Conservation (phyloP, 1,140 invertebrate species). For the Drosophila cardini region DNA sequence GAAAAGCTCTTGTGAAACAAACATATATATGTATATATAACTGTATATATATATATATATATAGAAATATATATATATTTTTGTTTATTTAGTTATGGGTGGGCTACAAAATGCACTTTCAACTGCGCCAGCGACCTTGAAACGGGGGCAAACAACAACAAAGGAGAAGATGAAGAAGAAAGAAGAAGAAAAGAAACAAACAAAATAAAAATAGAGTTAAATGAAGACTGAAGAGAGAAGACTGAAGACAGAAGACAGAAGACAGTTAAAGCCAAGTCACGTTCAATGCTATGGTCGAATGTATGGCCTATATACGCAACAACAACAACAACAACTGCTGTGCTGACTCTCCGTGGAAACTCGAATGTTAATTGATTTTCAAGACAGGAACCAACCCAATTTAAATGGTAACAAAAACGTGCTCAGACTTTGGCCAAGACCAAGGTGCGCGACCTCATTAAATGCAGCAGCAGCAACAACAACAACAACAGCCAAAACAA, state of each 20-base stretch:
- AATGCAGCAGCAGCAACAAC: slow-evolving; percentile 22
- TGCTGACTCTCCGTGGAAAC: slow-evolving; percentile 36
- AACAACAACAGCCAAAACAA: slow-evolving; percentile 16
- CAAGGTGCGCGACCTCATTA: slow-evolving; percentile 59
- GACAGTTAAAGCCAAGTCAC: slow-evolving; percentile 65
- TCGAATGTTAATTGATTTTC: slow-evolving; percentile 78
- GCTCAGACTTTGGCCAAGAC: slow-evolving; percentile 54
- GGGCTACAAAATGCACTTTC: slow-evolving; percentile 33
- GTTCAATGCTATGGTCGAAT: slow-evolving; percentile 65
- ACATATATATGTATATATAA: too few relatives aligned
- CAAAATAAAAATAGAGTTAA: background rate
- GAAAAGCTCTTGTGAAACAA: slow-evolving; percentile 5
- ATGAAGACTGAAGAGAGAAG: background rate
- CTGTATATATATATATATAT: too few relatives aligned
- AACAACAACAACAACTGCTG: slow-evolving; percentile 6
- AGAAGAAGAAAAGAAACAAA: slow-evolving; percentile 23
- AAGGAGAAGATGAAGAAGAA: slow-evolving; percentile 27
- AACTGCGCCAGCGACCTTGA: slow-evolving; percentile 60
- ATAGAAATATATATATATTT: too few relatives aligned
- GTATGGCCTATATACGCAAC: slow-evolving; percentile 38
- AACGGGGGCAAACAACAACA: slow-evolving; percentile 18
- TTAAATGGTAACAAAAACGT: slow-evolving; percentile 75
- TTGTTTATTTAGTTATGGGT: slow-evolving; percentile 10
- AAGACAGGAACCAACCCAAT: slow-evolving; percentile 52
- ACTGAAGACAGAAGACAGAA: background rate